Evolutionary conservation across 2,888 invertebrate species (phyloP).

Genomic region (Erannis defoliaria): DNA sequence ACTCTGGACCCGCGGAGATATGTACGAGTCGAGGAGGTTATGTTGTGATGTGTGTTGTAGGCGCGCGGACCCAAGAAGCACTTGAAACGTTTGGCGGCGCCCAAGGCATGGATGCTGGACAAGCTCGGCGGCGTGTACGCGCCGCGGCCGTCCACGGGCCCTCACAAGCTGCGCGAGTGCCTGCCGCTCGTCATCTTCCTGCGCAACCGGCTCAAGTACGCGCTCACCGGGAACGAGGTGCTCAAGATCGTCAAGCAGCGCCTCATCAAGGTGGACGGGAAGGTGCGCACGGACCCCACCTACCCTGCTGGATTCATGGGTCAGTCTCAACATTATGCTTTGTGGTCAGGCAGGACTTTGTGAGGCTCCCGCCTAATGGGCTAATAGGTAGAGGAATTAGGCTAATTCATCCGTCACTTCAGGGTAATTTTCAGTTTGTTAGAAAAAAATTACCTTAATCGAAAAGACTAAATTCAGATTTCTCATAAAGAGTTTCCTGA

Average conservation of each 20-base stretch:
- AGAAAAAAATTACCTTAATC: too few species aligned
- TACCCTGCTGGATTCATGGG: slow-evolving; percentile 99
- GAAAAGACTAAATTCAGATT: too few species aligned
- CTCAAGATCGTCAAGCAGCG: slow-evolving; percentile 99
- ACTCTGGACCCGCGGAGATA: neutral
- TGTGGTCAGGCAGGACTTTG: too few species aligned
- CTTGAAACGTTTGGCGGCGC: slow-evolving; percentile 99
- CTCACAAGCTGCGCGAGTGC: slow-evolving; percentile 99
- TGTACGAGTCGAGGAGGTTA: slow-evolving; percentile 15
- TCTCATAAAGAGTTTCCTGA: too few species aligned
- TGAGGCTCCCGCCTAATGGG: too few species aligned
- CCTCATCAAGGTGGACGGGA: slow-evolving; percentile 98
- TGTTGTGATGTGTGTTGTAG: slow-evolving; percentile 76
- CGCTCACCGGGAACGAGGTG: slow-evolving; percentile 98
- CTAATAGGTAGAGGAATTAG: too few species aligned
- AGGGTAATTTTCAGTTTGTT: too few species aligned
- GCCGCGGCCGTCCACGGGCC: slow-evolving; percentile 98
- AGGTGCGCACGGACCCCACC: slow-evolving; percentile 98
- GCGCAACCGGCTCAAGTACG: slow-evolving; percentile 99
- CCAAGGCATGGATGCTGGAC: slow-evolving; percentile 99
- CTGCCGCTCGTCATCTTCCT: slow-evolving; percentile 98
- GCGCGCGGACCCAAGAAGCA: slow-evolving; percentile 99
- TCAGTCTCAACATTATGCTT: slow-evolving; percentile 83
- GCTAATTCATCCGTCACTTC: too few species aligned
- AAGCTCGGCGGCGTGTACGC: slow-evolving; percentile 99